phyloP scores from a whole-genome alignment of 2,888 invertebrate genomes.

The Tyria jacobaeae region DNA sequence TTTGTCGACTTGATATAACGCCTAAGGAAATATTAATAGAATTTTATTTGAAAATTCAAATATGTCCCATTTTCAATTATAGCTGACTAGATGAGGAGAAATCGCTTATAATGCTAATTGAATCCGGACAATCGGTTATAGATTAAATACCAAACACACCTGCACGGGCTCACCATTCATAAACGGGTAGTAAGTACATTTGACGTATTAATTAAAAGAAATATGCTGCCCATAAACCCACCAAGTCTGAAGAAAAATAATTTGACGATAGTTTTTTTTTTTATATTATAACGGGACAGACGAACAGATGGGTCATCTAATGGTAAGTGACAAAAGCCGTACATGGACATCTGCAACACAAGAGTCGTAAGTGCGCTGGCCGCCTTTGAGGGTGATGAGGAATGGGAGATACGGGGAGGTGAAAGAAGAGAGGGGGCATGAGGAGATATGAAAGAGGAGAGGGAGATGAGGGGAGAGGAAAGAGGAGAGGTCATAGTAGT shows the following conservation, averaged over 20 bases:
- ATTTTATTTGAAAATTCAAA: background rate
- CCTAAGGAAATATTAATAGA: constrained; percentile 1
- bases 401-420: too few species aligned
- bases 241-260: background rate
- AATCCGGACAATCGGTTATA: constrained; percentile 37
- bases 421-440: too few species aligned
- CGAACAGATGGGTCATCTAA: too few species aligned
- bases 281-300: too few species aligned
- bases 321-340: too few species aligned
- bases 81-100: constrained; percentile 27
- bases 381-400: too few species aligned
- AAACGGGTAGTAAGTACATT: constrained; percentile 5
- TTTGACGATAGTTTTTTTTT: background rate
- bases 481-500: too few species aligned
- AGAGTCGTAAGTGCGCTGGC: too few species aligned
- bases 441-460: too few species aligned
- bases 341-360: too few species aligned
- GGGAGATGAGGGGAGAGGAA: too few species aligned
- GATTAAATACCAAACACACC: constrained; percentile 33
- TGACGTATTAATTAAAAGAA: constrained; percentile 23
- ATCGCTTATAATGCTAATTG: constrained; percentile 48
- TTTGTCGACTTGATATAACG: too few species aligned
- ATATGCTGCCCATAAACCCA: background rate
- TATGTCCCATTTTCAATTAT: constrained; percentile 34
- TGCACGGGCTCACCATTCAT: constrained; percentile 27